A percentile compares a stretch with the other conserved stretches of the same genome.
These are phyloP conservation scores for Desoria tigrina DNA, from an alignment of 2,888 invertebrate genomes.

Conservation along the genomic window DNA sequence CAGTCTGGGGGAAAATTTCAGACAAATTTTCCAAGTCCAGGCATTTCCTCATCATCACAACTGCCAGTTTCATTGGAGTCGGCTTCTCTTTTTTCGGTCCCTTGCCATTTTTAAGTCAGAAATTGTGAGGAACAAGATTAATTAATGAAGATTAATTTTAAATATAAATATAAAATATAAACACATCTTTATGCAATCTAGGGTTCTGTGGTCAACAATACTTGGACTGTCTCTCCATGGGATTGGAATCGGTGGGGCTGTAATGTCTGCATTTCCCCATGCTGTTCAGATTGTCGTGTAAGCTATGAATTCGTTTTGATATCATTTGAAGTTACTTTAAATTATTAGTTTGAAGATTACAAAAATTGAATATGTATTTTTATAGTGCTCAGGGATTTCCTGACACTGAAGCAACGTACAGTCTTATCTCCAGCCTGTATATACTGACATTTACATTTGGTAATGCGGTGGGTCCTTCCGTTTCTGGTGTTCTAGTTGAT, in stretches of 20 bases:
- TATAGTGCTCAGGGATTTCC: conserved; percentile 36
- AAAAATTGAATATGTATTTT: neutral
- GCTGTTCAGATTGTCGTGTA: conserved; percentile 39
- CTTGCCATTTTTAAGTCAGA: conserved; percentile 37
- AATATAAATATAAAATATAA: neutral
- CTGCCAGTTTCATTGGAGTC: conserved; percentile 29
- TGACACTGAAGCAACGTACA: conserved; percentile 35
- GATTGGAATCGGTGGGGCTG: conserved; percentile 44
- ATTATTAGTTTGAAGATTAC: neutral
- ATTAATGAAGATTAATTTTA: neutral
- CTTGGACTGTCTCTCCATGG: conserved; percentile 42
- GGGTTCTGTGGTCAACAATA: conserved; percentile 36
- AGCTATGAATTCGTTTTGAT: conserved; percentile 18
- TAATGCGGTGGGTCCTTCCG: conserved; percentile 43
- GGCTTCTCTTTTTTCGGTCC: conserved; percentile 42
- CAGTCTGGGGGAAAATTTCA: conserved; percentile 41
- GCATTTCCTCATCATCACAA: conserved; percentile 30
- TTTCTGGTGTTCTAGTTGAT: conserved; percentile 41
- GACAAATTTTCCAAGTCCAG: conserved; percentile 30
- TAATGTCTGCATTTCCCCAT: conserved; percentile 39
- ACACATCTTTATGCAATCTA: no score
- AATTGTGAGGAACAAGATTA: conserved; percentile 35
- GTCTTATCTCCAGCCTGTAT: conserved; percentile 39
- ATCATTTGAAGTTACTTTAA: neutral
- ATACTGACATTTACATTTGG: conserved; percentile 47